Evolutionary conservation across 2,113 vertebrate genomes (phyloP), one percentile per base, ranked within the genome.

Genomic region (Ariopsis seemanni): DNA sequence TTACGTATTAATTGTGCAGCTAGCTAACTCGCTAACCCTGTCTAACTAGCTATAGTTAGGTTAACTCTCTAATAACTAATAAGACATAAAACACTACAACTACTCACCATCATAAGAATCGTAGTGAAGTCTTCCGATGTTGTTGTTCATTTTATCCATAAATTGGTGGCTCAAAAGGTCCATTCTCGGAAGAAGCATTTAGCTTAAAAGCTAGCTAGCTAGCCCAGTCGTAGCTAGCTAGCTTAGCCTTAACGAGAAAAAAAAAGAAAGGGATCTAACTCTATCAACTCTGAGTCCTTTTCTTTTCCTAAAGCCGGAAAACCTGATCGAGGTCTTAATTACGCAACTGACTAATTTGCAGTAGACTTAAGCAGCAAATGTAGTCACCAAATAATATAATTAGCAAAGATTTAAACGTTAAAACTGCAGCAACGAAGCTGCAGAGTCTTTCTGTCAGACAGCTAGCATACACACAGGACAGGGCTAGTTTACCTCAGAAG

Each of bases 91-190:
- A 50, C 25, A 55, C 10, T 18, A 11, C 25, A 55, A 5, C 1
- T n/a, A 85, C 84, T 84, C 25, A 95, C 95, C 95, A 60, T 88
- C 86, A 65, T 88, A 86, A 11, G 84, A 53, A 50, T 98, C 97
- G 17, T 97, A 98, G 94, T 98, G 97, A 89, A 99, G 96, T 92
- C 97, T 97, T 92, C 97, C 96, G 81, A 98, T 97, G 89, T 97
- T 98, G 95, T 98, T 98, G 97, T 97, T 98, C 98, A 99, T 98
- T 95, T 98, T 98, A 96, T 99, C 97, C 97, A 99, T 93, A 95
- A 97, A 97, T 93, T 97, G 97, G 95, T 97, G 96, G 95, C 99
- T 98, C 96, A 99, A 95, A 96, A 99, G 96, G 96, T 99, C 97
- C 98, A 99, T 99, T 95, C 95, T 98, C 96, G 96, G 94, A 90